phyloP scores from a whole-genome alignment of 2,113 vertebrate species.

The Phocoena phocoena region DNA sequence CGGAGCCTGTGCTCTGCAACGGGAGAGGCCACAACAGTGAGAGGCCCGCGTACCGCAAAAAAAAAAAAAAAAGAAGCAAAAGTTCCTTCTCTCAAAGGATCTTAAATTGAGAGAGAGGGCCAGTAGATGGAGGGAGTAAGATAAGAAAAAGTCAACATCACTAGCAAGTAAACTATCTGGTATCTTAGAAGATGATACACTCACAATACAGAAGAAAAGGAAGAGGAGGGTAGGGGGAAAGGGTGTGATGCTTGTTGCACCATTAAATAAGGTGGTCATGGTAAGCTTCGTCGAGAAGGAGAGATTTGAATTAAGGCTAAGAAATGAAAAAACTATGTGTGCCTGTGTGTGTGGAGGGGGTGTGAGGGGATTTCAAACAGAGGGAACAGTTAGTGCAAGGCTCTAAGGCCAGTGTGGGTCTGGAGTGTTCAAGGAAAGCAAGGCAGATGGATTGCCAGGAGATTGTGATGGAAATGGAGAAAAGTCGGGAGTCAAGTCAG shows the following conservation, averaged over 20 bases:
- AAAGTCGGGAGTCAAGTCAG: neutral
- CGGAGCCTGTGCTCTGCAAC: too few species aligned
- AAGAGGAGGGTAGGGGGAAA: neutral
- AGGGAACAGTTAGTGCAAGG: neutral
- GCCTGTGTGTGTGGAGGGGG: neutral
- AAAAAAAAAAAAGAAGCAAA: neutral
- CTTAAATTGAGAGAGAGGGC: neutral
- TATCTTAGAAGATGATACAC: neutral
- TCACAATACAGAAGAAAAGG: neutral
- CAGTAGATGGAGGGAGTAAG: neutral
- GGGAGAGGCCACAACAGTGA: too few species aligned
- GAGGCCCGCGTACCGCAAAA: too few species aligned
- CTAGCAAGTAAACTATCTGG: neutral
- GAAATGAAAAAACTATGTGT: neutral
- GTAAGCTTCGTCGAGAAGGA: neutral
- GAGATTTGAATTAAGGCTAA: neutral
- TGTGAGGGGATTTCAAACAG: neutral
- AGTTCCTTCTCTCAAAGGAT: neutral
- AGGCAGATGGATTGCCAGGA: neutral
- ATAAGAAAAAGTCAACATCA: neutral
- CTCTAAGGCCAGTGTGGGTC: too few species aligned
- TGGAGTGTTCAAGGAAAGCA: neutral
- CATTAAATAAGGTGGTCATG: neutral
- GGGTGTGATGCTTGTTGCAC: accelerated
- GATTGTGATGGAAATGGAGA: neutral